These are phyloP conservation scores for Procambarus virginalis DNA, from an alignment of 1,140 invertebrate species.

Conservation along the genomic window DNA sequence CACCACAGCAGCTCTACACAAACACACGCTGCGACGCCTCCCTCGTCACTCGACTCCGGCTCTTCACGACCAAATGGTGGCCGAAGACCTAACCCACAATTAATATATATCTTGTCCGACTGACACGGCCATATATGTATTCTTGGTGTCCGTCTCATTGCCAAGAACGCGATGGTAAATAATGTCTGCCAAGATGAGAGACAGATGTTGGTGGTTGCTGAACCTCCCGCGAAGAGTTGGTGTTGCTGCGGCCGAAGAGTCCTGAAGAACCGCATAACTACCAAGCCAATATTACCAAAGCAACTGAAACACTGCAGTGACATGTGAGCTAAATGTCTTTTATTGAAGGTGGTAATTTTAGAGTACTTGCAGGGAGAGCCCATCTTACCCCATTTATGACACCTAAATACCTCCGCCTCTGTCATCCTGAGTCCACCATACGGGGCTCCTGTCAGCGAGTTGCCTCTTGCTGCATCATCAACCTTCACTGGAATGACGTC, in stretches of 20 bases:
- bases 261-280: no score
- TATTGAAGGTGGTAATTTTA: no score
- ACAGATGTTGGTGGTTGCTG: neutral
- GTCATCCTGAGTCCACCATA: neutral
- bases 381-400: neutral
- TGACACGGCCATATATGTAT: constrained; percentile 41
- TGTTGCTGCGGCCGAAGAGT: neutral
- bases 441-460: no score
- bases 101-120: constrained; percentile 40
- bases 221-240: neutral
- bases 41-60: constrained; percentile 27
- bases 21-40: constrained; percentile 3
- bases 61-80: constrained; percentile 35
- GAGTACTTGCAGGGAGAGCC: no score
- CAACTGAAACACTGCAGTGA: no score
- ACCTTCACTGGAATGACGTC: no score
- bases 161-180: constrained; percentile 30
- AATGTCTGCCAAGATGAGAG: constrained; percentile 30
- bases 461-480: no score
- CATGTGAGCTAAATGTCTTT: no score
- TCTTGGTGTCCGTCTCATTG: constrained; percentile 1
- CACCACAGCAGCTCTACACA: constrained; percentile 11
- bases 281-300: no score
- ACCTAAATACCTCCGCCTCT: neutral
- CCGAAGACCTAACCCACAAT: constrained; percentile 2